phyloP scores from a whole-genome alignment of 1,140 invertebrate species.

The Saccostrea echinata region DNA sequence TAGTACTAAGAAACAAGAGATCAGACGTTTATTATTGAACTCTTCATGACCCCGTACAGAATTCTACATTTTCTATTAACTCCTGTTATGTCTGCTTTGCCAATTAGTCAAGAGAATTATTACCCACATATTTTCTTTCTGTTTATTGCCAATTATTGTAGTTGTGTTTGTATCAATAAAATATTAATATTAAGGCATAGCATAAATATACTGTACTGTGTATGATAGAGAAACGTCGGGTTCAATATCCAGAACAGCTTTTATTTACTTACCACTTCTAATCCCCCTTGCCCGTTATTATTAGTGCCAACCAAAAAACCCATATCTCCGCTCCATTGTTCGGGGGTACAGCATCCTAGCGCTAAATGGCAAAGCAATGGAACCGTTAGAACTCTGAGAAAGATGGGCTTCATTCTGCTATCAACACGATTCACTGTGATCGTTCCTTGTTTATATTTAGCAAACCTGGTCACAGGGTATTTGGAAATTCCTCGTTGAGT shows the following conservation, averaged over 20 bases:
- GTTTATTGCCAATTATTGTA: too few relatives aligned
- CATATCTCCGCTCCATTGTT: slow-evolving; percentile 9
- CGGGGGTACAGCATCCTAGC: not conserved
- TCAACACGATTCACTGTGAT: not conserved
- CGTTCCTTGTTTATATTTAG: not conserved
- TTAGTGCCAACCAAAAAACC: not conserved
- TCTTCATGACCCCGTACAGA: too few relatives aligned
- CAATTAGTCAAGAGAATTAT: too few relatives aligned
- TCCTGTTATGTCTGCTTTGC: too few relatives aligned
- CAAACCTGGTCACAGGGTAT: not conserved
- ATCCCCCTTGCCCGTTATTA: not conserved
- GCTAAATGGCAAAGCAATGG: not conserved
- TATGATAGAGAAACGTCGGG: not conserved
- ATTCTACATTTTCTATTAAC: too few relatives aligned
- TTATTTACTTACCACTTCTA: not conserved
- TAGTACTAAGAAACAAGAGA: too few relatives aligned
- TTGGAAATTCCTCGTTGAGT: too few relatives aligned
- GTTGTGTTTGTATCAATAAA: too few relatives aligned
- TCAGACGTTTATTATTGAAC: too few relatives aligned
- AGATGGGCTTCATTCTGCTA: not conserved
- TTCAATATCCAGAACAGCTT: not conserved
- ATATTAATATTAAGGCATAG: too few relatives aligned
- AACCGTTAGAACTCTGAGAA: not conserved
- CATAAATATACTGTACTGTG: not conserved
- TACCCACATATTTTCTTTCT: too few relatives aligned